These are phyloP conservation scores for Drosophila arawakana DNA, from an alignment of 1,140 invertebrate genomes.

Conservation along the genomic window DNA sequence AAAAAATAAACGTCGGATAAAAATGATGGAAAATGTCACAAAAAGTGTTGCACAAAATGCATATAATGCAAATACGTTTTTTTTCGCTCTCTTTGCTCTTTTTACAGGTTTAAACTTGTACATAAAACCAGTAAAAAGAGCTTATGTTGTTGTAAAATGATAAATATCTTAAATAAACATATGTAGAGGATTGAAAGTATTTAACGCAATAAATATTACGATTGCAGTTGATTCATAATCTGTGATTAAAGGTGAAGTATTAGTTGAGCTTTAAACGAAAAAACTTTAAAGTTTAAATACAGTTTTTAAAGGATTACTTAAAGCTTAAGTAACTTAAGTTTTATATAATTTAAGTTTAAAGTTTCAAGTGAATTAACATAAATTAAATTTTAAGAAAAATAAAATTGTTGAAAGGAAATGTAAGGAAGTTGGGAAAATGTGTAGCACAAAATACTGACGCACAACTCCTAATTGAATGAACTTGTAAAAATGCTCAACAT, in stretches of 20 bases:
- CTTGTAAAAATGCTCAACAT: conserved; percentile 73
- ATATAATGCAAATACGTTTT: conserved; percentile 55
- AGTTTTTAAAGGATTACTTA: background rate
- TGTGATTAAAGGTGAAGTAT: background rate
- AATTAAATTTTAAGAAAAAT: conserved; percentile 29
- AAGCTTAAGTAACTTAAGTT: background rate
- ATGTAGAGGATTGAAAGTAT: conserved; percentile 1
- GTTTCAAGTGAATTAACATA: conserved; percentile 40
- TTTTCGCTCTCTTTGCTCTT: conserved; percentile 24
- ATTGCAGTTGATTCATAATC: background rate
- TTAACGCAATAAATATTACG: conserved; percentile 7
- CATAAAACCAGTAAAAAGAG: background rate
- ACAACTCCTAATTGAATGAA: conserved; percentile 75
- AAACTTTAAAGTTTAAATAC: background rate
- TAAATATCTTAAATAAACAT: conserved; percentile 18
- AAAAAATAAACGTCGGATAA: conserved; percentile 61
- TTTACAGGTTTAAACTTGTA: conserved; percentile 12
- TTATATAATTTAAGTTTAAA: background rate
- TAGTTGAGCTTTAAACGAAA: background rate
- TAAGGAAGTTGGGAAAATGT: conserved; percentile 20
- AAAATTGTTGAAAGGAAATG: conserved; percentile 1
- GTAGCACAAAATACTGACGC: conserved; percentile 45
- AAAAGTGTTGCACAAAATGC: conserved; percentile 54
- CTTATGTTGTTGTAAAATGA: conserved; percentile 11
- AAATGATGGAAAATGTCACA: conserved; percentile 78